These are phyloP conservation scores for Caloenas nicobarica DNA, from an alignment of 2,113 vertebrate genomes.

Conservation along the genomic window DNA sequence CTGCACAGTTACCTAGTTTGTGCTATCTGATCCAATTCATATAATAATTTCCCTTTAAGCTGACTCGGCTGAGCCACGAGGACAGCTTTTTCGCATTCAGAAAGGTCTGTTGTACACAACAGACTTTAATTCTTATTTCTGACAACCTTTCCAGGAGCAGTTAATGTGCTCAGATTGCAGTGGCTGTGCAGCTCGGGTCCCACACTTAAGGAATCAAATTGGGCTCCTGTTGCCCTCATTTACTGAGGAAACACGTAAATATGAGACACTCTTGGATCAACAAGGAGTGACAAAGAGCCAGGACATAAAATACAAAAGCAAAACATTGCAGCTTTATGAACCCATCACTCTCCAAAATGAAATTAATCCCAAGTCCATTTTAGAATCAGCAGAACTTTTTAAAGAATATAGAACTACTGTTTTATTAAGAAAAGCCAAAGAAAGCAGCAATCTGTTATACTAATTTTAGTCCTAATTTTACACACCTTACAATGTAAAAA, in stretches of 20 bases:
- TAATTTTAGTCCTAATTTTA: conserved; percentile 5
- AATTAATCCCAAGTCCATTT: background rate
- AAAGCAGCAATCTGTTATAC: background rate
- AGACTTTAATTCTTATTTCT: background rate
- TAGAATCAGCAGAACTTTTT: background rate
- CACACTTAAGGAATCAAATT: too few species aligned
- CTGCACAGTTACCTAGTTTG: background rate
- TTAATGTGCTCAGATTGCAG: background rate
- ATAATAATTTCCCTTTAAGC: background rate
- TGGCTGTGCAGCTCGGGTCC: background rate
- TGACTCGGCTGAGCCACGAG: background rate
- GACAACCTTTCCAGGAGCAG: background rate
- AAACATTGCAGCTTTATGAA: background rate
- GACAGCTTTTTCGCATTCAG: background rate
- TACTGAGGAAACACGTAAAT: background rate
- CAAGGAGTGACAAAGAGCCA: background rate
- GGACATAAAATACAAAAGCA: background rate
- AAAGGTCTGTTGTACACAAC: background rate
- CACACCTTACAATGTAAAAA: conserved; percentile 18
- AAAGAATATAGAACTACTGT: background rate
- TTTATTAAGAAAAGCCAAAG: background rate
- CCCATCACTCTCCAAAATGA: background rate
- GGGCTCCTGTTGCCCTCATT: background rate
- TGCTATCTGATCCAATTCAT: background rate
- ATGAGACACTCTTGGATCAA: background rate